Base-by-base conservation (phyloP, 2,888 invertebrate genomes). In the Salticus scenicus region DNA sequence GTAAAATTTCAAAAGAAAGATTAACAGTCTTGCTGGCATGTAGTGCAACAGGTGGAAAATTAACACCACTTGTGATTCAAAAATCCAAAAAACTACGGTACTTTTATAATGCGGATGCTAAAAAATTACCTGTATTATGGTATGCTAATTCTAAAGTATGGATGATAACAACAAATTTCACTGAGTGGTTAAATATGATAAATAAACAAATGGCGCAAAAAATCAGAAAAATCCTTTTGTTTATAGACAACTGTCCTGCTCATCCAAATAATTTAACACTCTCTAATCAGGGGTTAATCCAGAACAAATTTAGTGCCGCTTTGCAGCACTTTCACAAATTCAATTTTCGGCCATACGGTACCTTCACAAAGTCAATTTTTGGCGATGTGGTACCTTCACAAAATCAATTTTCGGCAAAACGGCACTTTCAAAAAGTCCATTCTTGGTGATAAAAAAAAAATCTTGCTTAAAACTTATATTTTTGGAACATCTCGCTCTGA, bases 181-280 rank as follows among this genome's bases (percentile, higher is more conserved):
- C 27, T 20, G 64, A 27, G 17, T 17, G n/a, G 47, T 2, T 47
- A n/a, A 1, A n/a, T 10, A 24, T 30, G 12, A 64, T 64, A 27
- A 64, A 64, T 17, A 24, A 64, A 12, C 30, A 28, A 64, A 64
- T 20, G 64, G 24, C 8, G 17, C 30, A 4, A 7, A 28, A 17
- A 64, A 64, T 20, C 27, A 28, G 64, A 64, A 64, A 64, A 28
- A 28, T 64, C 10, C 27, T 30, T 30, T 64, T 64, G 30, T 14
- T 64, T 64, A 64, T 30, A 24, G 64, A 30, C 30, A 64, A 64
- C 64, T 64, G 64, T 30, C 12, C 64, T 14, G 64, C 64, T 14
- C 64, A 64, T 64, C 30, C 10, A 20, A 17, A 10, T 64, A n/a
- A 64, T 64, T 64, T 64, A 64, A 20, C 64, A n/a, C n/a, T n/a